These are phyloP conservation scores for Nemoura dubitans DNA, from an alignment of 2,888 invertebrate genomes.

Conservation along the genomic window DNA sequence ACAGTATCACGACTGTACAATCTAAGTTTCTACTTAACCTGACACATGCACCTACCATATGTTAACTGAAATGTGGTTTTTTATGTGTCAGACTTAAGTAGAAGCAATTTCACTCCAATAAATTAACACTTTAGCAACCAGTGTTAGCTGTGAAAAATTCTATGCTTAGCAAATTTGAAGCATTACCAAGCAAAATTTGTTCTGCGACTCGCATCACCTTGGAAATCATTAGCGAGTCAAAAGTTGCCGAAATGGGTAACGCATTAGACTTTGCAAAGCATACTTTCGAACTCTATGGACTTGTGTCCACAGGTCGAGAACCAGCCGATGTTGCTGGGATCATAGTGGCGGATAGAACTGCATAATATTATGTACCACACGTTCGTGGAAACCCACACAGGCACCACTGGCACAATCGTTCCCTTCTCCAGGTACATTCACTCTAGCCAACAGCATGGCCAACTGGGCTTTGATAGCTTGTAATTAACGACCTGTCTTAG, in stretches of 20 bases:
- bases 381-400: not conserved
- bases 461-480: too few relatives aligned
- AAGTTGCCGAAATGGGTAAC: not conserved
- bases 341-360: not conserved
- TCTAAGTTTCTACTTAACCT: not conserved
- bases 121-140: not conserved
- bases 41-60: not conserved
- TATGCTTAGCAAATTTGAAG: not conserved
- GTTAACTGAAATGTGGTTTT: too few relatives aligned
- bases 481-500: too few relatives aligned
- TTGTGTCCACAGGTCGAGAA: not conserved
- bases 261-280: not conserved
- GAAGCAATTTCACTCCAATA: not conserved
- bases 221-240: not conserved
- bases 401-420: too few relatives aligned
- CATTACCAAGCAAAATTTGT: not conserved
- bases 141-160: not conserved
- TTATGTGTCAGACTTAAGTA: not conserved
- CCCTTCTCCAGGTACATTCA: too few relatives aligned
- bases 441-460: too few relatives aligned
- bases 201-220: not conserved
- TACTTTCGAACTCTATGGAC: not conserved
- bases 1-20: not conserved
- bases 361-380: not conserved
- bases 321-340: not conserved